Evolutionary conservation across 1,140 invertebrate genomes (phyloP).

Genomic region (Apis florea): DNA sequence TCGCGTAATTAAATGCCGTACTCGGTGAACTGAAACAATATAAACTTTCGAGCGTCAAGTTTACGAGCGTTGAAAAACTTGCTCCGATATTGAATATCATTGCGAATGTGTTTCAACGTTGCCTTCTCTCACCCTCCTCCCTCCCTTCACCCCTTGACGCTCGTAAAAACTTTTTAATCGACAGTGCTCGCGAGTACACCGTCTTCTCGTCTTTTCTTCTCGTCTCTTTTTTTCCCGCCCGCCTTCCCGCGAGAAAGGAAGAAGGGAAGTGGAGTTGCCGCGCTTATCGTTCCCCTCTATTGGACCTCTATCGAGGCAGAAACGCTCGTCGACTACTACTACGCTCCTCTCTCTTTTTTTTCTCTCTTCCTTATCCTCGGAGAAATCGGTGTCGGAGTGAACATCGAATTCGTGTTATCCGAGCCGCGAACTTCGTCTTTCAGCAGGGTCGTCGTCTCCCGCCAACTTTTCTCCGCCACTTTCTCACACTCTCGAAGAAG

Average conservation of each 20-base stretch:
- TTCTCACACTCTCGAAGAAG: neutral
- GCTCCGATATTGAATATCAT: conserved; percentile 27
- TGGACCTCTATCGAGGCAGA: conserved; percentile 9
- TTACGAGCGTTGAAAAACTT: conserved; percentile 11
- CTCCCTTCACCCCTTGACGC: neutral
- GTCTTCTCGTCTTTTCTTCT: neutral
- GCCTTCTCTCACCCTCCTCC: neutral
- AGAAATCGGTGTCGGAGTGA: conserved; percentile 22
- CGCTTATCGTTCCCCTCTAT: conserved; percentile 2
- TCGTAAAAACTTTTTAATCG: conserved; percentile 42
- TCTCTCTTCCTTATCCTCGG: neutral
- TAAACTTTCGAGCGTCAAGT: conserved; percentile 19
- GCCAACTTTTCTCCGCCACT: conserved; percentile 17
- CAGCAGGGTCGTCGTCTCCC: neutral
- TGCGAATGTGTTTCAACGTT: conserved; percentile 9
- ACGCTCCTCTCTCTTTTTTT: neutral
- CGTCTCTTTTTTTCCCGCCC: neutral
- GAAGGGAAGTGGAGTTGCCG: neutral
- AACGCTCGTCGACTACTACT: neutral
- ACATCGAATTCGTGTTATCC: conserved; percentile 41
- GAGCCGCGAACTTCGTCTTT: conserved; percentile 41
- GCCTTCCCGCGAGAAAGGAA: too few species aligned
- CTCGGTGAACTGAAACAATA: neutral
- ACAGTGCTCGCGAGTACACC: neutral
- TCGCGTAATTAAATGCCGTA: conserved; percentile 27